Evolutionary conservation across 1,140 invertebrate genomes (phyloP), one percentile per base, ranked within the genome.

Genomic region (Vollenhovia emeryi): DNA sequence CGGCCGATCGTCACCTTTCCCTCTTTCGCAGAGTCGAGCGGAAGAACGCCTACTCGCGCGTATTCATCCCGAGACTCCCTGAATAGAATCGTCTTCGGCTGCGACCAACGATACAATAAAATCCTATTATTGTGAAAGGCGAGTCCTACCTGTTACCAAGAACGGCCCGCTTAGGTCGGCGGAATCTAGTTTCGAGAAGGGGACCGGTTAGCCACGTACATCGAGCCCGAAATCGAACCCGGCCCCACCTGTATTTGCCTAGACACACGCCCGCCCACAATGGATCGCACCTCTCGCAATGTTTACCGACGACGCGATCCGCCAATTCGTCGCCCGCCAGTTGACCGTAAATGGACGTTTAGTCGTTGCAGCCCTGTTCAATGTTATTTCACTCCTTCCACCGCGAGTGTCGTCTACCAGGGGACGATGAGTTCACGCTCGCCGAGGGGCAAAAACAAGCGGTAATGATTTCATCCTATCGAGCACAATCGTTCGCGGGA

Each of bases 221-320:
- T 55, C 57, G 21, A 50, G 21, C 11, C 50, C 66, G 11, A 80
- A 69, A 57, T 24, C 24, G 15, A 55, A 33, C 0, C n/a, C 5
- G 27, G 36, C 18, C 64, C 64, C 62, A 55, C 76, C 48, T 33
- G 50, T 79, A n/a, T 79, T 52, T 57, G 66, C 66, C 40, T 82
- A 82, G 78, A 73, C 52, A 73, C 52, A 13, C 45, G 50, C 21
- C n/a, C 78, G 78, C 78, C 78, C 66, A 82, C 78, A 73, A 82
- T 57, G 66, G 73, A 33, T 57, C 66, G 36, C 40, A 43, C 36
- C 30, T 55, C 36, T 36, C 43, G n/a, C n/a, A 33, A 36, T 27
- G 50, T 69, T 50, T n/a, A 30, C 33, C 2, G 24, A 71, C 21
- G 43, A 0, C 24, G 13, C 59, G n/a, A 71, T 33, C 33, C 75